A percentile compares a stretch with the other conserved stretches of the same genome.
Conservation (phyloP, 2,113 vertebrate species). For the Etia nguti region DNA sequence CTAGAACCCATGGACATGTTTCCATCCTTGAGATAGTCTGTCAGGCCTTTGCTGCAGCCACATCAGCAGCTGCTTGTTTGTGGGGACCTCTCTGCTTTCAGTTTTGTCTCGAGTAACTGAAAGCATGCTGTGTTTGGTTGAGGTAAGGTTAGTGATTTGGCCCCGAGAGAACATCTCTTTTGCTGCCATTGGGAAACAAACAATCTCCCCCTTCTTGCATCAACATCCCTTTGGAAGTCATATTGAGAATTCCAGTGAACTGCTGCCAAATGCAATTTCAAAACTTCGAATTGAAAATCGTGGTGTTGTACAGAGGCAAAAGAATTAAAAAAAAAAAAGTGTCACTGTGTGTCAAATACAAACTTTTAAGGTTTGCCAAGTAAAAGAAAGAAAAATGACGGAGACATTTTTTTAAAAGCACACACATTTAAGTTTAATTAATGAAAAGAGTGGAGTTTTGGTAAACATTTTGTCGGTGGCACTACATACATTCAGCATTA, state of each 20-base stretch:
- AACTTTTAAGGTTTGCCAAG: background rate
- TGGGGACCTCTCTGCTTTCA: background rate
- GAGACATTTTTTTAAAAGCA: constrained; percentile 59
- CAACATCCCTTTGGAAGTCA: background rate
- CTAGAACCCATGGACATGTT: background rate
- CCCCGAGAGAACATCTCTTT: background rate
- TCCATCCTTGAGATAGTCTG: background rate
- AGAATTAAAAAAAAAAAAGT: fast-evolving
- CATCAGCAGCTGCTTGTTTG: background rate
- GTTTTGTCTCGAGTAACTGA: background rate
- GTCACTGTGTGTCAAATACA: background rate
- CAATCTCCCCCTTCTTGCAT: background rate
- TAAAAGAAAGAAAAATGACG: background rate
- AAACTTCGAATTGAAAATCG: background rate
- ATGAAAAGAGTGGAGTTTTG: constrained; percentile 76
- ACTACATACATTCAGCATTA: constrained; percentile 80
- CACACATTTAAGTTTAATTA: constrained; percentile 80
- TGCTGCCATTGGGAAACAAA: background rate
- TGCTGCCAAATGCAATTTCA: background rate
- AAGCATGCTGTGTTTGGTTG: background rate
- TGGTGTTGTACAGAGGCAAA: background rate
- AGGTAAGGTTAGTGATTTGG: background rate
- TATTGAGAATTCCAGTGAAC: background rate
- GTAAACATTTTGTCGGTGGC: constrained; percentile 79
- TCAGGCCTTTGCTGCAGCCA: background rate